Base-by-base conservation (phyloP, 2,113 vertebrate genomes). In the Todiramphus chloris region DNA sequence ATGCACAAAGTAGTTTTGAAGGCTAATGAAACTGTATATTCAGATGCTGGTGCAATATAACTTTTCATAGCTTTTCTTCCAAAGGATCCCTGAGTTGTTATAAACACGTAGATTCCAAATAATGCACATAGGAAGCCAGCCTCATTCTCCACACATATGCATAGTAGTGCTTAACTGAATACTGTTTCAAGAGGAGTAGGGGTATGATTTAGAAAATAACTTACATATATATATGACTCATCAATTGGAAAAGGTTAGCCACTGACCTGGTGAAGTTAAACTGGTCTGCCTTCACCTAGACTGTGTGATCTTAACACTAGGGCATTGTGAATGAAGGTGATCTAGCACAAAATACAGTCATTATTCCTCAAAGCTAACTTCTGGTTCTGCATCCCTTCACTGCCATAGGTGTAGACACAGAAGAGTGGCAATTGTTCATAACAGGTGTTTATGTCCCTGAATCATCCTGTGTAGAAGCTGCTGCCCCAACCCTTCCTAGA, bases 121-220 rank as follows among this genome's bases (percentile, higher is more conserved):
- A 53, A 27, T 5, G 9, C 53, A 67, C 6, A 5, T 17, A 41
- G 37, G 41, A 63, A 55, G 13, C 10, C 50, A 59, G 55, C 37
- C 21, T 60, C 31, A 39, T 16, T 17, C 1, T 1, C 8, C 12
- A 27, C 35, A 55, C 3, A 13, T 5, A 1, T 8, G 7, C 77
- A 23, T 9, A 50, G n/a, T 13, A 25, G 46, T 78, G 66, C 13
- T 41, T 78, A 70, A 1, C 7, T 50, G 51, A 64, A 39, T 55
- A 39, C 10, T 44, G 55, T 75, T 11, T n/a, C 41, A 18, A 53
- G 48, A 63, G 7, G 6, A 5, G 11, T 8, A 18, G 19, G 5
- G 4, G 5, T 44, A 3, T 20, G 35, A 18, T 9, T 39, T 30
- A 27, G 16, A 50, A 48, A 41, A 46, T 13, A 41, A 6, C 3